These are phyloP conservation scores for Coleophora flavipennella DNA, from an alignment of 2,888 invertebrate species.

Conservation along the genomic window DNA sequence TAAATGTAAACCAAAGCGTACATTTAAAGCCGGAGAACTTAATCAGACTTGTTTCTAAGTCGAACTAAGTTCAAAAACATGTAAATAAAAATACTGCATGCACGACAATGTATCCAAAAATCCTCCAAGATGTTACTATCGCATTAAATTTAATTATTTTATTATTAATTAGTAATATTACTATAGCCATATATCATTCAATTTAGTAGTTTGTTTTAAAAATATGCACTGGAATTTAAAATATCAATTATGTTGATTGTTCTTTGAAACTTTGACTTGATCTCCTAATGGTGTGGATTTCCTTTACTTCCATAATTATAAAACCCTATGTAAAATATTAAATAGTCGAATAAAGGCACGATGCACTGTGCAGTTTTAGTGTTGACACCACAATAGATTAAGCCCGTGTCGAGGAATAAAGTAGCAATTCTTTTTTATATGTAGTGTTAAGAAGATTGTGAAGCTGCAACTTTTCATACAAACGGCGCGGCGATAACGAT, in stretches of 20 bases:
- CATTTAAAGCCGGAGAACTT: conserved; percentile 57
- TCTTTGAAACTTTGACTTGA: too few relatives aligned
- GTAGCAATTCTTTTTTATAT: too few relatives aligned
- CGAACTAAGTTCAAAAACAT: conserved; percentile 44
- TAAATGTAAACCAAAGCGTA: conserved; percentile 58
- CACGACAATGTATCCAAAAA: conserved; percentile 58
- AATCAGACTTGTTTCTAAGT: conserved; percentile 25
- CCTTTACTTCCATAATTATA: too few relatives aligned
- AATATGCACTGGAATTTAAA: background rate
- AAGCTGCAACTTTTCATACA: too few relatives aligned
- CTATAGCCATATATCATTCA: conserved; percentile 11
- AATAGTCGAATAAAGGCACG: too few relatives aligned
- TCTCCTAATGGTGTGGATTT: background rate
- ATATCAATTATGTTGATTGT: background rate
- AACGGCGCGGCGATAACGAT: too few relatives aligned
- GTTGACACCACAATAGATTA: too few relatives aligned
- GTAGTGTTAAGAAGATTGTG: too few relatives aligned
- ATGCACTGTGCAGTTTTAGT: too few relatives aligned
- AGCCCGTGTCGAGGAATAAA: too few relatives aligned
- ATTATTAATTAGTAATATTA: conserved; percentile 5
- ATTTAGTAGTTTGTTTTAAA: background rate
- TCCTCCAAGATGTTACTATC: conserved; percentile 46
- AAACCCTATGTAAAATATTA: too few relatives aligned
- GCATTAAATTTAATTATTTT: conserved; percentile 2
- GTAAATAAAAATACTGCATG: conserved; percentile 58